Base-by-base conservation (phyloP, 2,113 vertebrate species). In the Sturnus vulgaris region DNA sequence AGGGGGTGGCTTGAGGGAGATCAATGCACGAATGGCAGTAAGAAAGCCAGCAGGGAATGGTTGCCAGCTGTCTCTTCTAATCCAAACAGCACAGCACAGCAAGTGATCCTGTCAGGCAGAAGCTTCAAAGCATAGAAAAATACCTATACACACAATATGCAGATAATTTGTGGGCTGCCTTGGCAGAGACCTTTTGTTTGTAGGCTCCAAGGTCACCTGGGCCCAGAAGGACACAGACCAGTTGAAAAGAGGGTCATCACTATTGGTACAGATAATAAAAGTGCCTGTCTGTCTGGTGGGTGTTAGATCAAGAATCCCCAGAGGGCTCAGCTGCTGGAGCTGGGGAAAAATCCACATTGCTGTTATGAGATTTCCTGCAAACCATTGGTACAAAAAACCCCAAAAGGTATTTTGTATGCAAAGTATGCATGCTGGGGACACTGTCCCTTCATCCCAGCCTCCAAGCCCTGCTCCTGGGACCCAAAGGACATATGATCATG, bases 401-500 rank as follows among this genome's bases (percentile, higher is more conserved):
- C 35, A 7, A 30, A 56, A 50, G 6, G 14, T 28, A 24, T 57
- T 72, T 61, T 57, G 6, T 44, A 44, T 44, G 30, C 20, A 56
- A 50, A 84, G 15, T 3, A 0, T 15, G 7, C 40, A 30, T 61
- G 19, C 21, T 73, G 47, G 15, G 24, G 28, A 69, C 15, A 61
- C 10, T 25, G 6, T 9, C 12, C 10, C 31, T 47, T 75, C 60
- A 66, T 60, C 21, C 47, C 50, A 91, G 31, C 28, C 60, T 76
- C 25, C 1, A 0, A 76, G 40, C 2, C 37, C 7, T 0, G 0
- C 10, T 84, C 27, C 50, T 75, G 44, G 44, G 11, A 10, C 19
- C 18, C 56, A 2, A 2, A 46, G 9, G 18, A n/a, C 47, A 25
- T 10, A 3, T 3, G 61, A 44, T 85, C 59, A 9, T 17, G 28